Evolutionary conservation across 2,888 invertebrate genomes (phyloP).

Genomic region (Phengaris alcon): DNA sequence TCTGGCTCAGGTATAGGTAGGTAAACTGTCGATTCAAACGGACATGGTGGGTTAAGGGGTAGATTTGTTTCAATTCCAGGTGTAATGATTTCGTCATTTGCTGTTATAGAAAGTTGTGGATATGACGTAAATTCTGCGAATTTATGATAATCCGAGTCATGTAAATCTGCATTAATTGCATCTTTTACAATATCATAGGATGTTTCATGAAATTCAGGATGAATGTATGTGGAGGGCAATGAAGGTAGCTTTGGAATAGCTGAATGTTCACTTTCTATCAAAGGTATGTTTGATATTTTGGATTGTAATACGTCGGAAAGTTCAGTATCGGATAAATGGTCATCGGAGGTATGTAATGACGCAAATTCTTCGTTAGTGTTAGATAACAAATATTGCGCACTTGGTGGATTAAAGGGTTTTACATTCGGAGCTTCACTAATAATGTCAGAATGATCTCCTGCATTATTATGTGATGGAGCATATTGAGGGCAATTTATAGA

Average conservation of each 20-base stretch:
- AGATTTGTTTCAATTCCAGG: background rate
- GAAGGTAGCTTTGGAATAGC: background rate
- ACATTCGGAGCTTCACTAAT: conserved; percentile 32
- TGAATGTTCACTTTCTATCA: background rate
- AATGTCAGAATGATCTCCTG: conserved; percentile 23
- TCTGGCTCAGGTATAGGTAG: conserved; percentile 2
- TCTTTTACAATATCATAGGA: background rate
- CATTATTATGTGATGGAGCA: background rate
- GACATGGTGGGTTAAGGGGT: background rate
- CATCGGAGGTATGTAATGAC: background rate
- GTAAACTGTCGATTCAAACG: background rate
- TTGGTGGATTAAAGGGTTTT: conserved; percentile 39
- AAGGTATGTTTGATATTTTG: background rate
- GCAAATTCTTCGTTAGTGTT: background rate
- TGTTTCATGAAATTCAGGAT: background rate
- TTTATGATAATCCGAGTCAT: background rate
- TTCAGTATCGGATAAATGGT: background rate
- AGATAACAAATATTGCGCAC: background rate
- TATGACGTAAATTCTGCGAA: conserved; percentile 7
- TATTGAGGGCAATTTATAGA: background rate
- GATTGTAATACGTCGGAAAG: background rate
- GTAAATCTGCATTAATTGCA: background rate
- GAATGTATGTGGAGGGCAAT: background rate
- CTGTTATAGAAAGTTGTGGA: background rate
- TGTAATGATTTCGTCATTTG: background rate